Base-by-base conservation (phyloP, 2,113 vertebrate genomes). In the Chionodraco myersi region DNA sequence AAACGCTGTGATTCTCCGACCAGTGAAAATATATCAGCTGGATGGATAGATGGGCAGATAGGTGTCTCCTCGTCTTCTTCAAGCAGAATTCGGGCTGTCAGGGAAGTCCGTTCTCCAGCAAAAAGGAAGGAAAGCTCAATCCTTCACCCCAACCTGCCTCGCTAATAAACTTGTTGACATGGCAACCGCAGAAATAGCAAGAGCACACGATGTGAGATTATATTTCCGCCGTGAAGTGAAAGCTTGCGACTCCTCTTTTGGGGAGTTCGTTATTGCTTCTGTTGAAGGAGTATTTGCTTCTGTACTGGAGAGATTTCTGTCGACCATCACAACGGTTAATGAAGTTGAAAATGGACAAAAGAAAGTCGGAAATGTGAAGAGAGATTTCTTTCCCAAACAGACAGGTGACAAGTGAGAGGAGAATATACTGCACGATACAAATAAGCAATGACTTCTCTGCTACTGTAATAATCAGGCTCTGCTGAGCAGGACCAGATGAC, bases 111-210 rank as follows among this genome's bases (percentile, higher is more conserved):
- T 56, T 58, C 36, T 58, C 71, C 51, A 13, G 65, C 53, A 16
- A 14, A 77, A 21, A 14, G 36, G 47, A 36, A 16, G 9, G 16
- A 34, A 76, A 59, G 72, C 62, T 68, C 41, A 18, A 21, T 5
- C 54, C 59, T 67, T 61, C 66, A 36, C 21, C 45, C 45, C 14
- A 41, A 75, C 64, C 79, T 64, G 72, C n/a, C 49, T 89, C 51
- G 0, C 52, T 84, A 62, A 47, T 84, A 62, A 47, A 56, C 53
- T 2, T 41, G 75, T 85, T 74, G 56, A 79, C 86, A 82, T 82
- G 80, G 36, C 76, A 83, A 85, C 82, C 0, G 9, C 41, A 72
- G 82, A 69, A 56, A 48, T 71, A 75, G 74, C 48, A 34, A 26
- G 61, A 57, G 72, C 14, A 0, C 49, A 47, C 6, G 51, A 79